Conservation (phyloP, 2,113 vertebrate genomes). For the Dasyprocta punctata region DNA sequence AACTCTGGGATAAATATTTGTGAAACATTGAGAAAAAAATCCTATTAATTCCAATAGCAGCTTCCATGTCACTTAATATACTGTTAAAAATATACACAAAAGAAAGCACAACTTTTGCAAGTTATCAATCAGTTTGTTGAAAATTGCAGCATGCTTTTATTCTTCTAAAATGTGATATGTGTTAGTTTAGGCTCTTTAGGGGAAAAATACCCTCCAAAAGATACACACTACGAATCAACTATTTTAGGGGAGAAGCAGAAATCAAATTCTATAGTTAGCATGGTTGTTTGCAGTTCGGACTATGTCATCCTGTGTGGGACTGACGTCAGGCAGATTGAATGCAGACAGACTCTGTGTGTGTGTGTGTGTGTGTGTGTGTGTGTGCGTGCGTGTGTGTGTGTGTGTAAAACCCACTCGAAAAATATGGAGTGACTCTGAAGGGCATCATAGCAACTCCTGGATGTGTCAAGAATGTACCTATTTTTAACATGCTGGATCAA, state of each 20-base stretch:
- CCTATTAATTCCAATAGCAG: neutral
- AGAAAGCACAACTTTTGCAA: neutral
- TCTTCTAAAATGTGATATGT: slow-evolving; percentile 17
- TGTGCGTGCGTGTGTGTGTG: neutral
- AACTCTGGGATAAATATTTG: neutral
- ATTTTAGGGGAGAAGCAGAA: slow-evolving; percentile 19
- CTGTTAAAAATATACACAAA: neutral
- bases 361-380: neutral
- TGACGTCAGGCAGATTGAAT: slow-evolving; percentile 73
- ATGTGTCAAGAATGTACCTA: slow-evolving; percentile 81
- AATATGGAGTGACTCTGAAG: slow-evolving; percentile 82
- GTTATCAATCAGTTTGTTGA: neutral
- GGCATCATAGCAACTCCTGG: slow-evolving; percentile 77
- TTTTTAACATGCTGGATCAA: slow-evolving; percentile 87
- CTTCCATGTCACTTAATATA: neutral
- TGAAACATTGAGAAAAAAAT: neutral
- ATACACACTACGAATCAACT: neutral
- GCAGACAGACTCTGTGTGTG: neutral
- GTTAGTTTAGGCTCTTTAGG: neutral
- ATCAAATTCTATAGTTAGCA: slow-evolving; percentile 57
- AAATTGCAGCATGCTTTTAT: neutral
- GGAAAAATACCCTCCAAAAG: neutral
- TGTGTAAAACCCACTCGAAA: slow-evolving; percentile 52
- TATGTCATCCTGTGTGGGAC: slow-evolving; percentile 57
- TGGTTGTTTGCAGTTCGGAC: slow-evolving; percentile 60